Conservation (phyloP, 2,113 vertebrate genomes). For the Panthera uncia region DNA sequence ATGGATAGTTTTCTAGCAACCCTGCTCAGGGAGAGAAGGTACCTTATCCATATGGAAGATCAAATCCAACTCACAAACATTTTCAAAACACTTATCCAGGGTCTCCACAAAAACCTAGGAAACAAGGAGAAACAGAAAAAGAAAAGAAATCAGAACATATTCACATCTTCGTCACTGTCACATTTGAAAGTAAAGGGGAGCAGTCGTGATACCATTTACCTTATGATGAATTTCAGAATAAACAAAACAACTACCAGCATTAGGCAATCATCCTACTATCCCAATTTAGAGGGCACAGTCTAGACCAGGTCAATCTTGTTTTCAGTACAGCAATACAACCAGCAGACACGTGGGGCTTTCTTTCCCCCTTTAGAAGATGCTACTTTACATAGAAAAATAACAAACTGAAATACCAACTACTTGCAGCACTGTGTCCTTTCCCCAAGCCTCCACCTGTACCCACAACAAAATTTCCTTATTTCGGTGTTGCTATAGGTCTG, state of each 20-base stretch:
- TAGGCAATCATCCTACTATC: background rate
- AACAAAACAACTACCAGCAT: background rate
- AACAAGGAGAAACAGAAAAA: conserved; percentile 48
- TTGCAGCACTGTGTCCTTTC: background rate
- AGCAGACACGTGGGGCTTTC: background rate
- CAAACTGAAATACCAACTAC: background rate
- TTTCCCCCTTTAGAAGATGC: background rate
- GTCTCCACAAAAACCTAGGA: conserved; percentile 96
- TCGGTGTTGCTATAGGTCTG: background rate
- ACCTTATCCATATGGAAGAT: conserved; percentile 99
- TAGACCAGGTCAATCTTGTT: background rate
- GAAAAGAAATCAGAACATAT: background rate
- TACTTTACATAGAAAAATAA: background rate
- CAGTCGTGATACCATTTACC: background rate
- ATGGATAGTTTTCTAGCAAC: background rate
- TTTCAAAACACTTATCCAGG: conserved; percentile 97
- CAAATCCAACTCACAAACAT: conserved; percentile 96
- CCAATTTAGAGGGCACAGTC: too few species aligned
- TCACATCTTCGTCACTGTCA: background rate
- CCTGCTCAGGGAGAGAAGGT: background rate
- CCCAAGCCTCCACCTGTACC: background rate
- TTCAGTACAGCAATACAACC: background rate
- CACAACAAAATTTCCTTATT: background rate
- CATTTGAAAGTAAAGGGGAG: background rate
- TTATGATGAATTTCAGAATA: background rate